Evolutionary conservation across 2,797 vertebrate genomes (phyloP), one percentile per base, ranked within the genome.

Genomic region (Furcifer pardalis): DNA sequence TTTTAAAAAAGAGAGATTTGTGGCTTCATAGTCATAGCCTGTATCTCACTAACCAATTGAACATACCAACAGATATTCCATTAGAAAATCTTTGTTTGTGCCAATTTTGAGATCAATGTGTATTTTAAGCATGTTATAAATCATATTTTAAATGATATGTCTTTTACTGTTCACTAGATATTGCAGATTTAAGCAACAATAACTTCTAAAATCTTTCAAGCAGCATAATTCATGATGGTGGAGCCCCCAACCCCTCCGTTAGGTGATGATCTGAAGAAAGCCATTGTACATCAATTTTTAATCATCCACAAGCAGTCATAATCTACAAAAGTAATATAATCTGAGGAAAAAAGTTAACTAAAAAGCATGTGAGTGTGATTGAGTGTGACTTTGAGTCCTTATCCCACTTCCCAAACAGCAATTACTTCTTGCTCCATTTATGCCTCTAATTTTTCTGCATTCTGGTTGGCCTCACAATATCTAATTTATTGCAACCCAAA

Each of bases 101-200:
- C 42, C 71, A 81, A 60, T 76, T 87, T 21, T 75, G 83, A 78
- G 87, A 87, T 56, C n/a, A 89, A 85, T 5, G 2, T 84, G 35
- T 83, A 89, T 81, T 65, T 89, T 71, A 80, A 62, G 75, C 81
- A 68, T 32, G 6, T 1, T 86, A 73, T 74, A 90, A 86, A 84
- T 84, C n/a, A 13, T 6, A 35, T 42, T 79, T 88, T 56, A 88
- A 90, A 88, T 88, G 71, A 59, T 27, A 65, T 40, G 7, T 79
- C 84, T 86, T 73, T 72, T 82, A 65, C 44, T 0, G 3, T 65
- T 90, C 30, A 7, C 1, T 37, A n/a, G 25, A 13, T 76, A 84
- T 85, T 79, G 79, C 40, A 87, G 89, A 91, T 19, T n/a, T 32
- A 77, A 81, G 42, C 37, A 56, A 37, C 27, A 56, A 32, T 9